Base-by-base conservation (phyloP, 2,113 vertebrate genomes). In the Chaetodon trifascialis region DNA sequence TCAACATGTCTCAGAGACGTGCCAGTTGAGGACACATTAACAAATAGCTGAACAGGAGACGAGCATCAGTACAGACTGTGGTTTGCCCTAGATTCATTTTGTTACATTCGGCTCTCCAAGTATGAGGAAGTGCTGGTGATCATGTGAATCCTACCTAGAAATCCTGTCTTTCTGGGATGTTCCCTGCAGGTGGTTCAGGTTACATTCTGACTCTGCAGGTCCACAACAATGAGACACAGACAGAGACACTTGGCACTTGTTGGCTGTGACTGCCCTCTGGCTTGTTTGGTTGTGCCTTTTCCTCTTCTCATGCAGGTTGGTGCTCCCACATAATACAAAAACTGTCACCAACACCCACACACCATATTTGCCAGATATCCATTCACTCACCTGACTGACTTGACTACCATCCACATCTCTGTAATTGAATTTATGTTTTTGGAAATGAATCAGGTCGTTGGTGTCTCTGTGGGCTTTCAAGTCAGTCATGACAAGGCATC, bases 21-120 rank as follows among this genome's bases (percentile, higher is more conserved):
- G 44, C 40, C 51, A 49, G 16, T 21, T 58, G 17, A 65, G 42
- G 23, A 56, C 47, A 62, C 55, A 30, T 62, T 36, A 62, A 62
- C 38, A 36, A 68, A 73, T 17, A 55, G 40, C 55, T 62, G 70
- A 74, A 55, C 63, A 1, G n/a, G 63, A 69, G 49, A 73, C 14
- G 69, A 47, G 56, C 47, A 19, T 42, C 40, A 56, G 49, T 59
- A 9, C 69, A 74, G 63, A 69, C 25, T 84, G 71, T 46, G 81
- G 51, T 83, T 83, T 71, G n/a, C 44, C 23, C 36, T 73, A 11
- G 4, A 55, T 54, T 60, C 36, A 40, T 64, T 76, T 17, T 58
- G 63, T 64, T 56, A 47, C 4, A 0, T 23, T 52, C 8, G 7
- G 46, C 77, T 65, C 23, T 54, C 25, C 46, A 66, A 60, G 59